Conservation (phyloP, 2,888 invertebrate genomes). For the Andrena bucephala region DNA sequence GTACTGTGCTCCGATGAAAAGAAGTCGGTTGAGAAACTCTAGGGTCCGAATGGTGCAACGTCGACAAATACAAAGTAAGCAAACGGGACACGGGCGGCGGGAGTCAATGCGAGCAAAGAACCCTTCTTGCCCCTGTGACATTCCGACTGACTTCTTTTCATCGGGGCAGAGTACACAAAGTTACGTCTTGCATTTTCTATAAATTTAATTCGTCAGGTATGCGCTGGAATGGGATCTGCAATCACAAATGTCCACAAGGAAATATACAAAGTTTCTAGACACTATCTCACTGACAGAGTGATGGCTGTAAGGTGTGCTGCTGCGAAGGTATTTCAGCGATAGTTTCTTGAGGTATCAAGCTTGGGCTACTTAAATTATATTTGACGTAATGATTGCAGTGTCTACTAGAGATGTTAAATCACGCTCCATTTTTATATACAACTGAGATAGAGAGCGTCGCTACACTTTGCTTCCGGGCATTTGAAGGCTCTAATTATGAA, state of each 20-base stretch:
- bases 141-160: too few species aligned
- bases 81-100: too few species aligned
- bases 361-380: conserved; percentile 7
- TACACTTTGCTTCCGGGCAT: conserved; percentile 95
- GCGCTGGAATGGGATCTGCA: conserved; percentile 97
- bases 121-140: too few species aligned
- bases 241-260: conserved; percentile 94
- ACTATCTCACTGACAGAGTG: conserved; percentile 95
- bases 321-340: conserved; percentile 87
- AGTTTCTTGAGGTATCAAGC: neutral
- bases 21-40: too few species aligned
- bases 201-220: conserved; percentile 86
- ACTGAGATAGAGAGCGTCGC: conserved; percentile 96
- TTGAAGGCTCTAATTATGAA: conserved; percentile 97
- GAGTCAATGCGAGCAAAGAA: too few species aligned
- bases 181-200: conserved; percentile 29
- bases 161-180: neutral
- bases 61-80: too few species aligned
- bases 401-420: conserved; percentile 94
- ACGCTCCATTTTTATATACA: conserved; percentile 93
- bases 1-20: too few species aligned
- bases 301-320: conserved; percentile 97
- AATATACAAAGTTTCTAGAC: conserved; percentile 95
- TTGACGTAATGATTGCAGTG: conserved; percentile 87
- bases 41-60: too few species aligned